Percentiles rank a stretch among this genome's conserved stretches.
Conservation (phyloP, 2,888 invertebrate genomes). For the Allacma fusca region DNA sequence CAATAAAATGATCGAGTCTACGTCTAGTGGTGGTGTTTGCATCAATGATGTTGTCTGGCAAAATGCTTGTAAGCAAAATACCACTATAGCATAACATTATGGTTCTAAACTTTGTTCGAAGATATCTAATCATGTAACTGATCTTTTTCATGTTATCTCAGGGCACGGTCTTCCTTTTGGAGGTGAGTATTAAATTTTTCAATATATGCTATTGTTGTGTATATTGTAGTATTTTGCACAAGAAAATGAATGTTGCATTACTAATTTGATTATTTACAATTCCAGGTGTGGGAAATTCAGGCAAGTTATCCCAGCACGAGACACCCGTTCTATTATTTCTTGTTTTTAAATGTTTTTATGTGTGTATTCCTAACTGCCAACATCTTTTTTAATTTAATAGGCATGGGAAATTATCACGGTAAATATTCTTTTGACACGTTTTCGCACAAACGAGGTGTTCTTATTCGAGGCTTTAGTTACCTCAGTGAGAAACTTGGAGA, state of each 20-base stretch:
- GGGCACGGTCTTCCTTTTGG: slow-evolving; percentile 56
- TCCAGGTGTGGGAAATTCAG: slow-evolving; percentile 39
- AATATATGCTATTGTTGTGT: too few species aligned
- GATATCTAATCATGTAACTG: not conserved
- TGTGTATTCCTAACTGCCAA: too few species aligned
- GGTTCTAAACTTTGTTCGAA: not conserved
- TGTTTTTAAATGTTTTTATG: too few species aligned
- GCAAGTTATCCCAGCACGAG: not conserved
- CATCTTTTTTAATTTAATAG: not conserved
- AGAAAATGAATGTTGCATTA: too few species aligned
- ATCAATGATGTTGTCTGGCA: slow-evolving; percentile 89
- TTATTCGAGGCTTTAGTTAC: slow-evolving; percentile 60
- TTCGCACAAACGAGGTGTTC: slow-evolving; percentile 80
- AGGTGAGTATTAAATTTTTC: slow-evolving; percentile 19
- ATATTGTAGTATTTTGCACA: too few species aligned
- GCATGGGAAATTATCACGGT: slow-evolving; percentile 72
- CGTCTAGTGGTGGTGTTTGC: slow-evolving; percentile 80
- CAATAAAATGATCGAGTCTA: slow-evolving; percentile 74
- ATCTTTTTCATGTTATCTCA: slow-evolving; percentile 20
- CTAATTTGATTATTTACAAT: slow-evolving; percentile 15
- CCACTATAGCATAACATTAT: not conserved
- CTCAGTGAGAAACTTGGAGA: slow-evolving; percentile 56
- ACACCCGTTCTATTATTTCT: too few species aligned
- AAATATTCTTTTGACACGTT: slow-evolving; percentile 90
- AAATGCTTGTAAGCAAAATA: slow-evolving; percentile 69